Conservation (phyloP, 53 echinoderm and acorn worm species). For the Mesocentrotus franciscanus region DNA sequence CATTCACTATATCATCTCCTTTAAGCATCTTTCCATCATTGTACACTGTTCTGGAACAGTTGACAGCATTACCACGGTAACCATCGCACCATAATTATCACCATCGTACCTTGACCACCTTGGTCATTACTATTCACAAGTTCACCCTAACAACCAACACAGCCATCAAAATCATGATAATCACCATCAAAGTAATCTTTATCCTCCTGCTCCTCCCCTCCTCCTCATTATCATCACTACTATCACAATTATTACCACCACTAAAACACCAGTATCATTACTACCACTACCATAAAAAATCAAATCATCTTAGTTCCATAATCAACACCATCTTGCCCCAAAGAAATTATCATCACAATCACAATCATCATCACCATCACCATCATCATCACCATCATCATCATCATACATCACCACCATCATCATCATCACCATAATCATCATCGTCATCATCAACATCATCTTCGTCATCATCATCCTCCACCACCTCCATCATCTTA, state of each 20-base stretch:
- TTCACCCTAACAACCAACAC: not conserved
- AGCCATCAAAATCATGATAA: not conserved
- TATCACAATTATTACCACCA: not conserved
- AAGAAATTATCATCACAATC: not conserved
- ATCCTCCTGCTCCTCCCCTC: too few relatives aligned
- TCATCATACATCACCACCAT: slow-evolving; percentile 3
- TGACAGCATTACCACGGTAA: not conserved
- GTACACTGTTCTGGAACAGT: too few relatives aligned
- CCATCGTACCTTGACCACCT: not conserved
- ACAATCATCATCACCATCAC: slow-evolving; percentile 20
- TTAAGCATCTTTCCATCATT: too few relatives aligned
- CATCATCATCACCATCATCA: slow-evolving; percentile 21
- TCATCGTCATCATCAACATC: slow-evolving; percentile 16
- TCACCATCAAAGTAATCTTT: not conserved
- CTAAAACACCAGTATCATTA: not conserved
- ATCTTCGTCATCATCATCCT: not conserved
- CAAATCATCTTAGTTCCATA: too few relatives aligned
- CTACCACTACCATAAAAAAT: too few relatives aligned
- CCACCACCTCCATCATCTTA: slow-evolving; percentile 47
- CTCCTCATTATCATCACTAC: not conserved
- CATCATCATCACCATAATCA: not conserved
- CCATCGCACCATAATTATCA: not conserved
- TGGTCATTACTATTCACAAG: not conserved
- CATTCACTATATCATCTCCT: too few relatives aligned
- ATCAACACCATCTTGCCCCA: not conserved